These are phyloP conservation scores for Aplocera efformata DNA, from an alignment of 2,888 invertebrate species.

Conservation along the genomic window DNA sequence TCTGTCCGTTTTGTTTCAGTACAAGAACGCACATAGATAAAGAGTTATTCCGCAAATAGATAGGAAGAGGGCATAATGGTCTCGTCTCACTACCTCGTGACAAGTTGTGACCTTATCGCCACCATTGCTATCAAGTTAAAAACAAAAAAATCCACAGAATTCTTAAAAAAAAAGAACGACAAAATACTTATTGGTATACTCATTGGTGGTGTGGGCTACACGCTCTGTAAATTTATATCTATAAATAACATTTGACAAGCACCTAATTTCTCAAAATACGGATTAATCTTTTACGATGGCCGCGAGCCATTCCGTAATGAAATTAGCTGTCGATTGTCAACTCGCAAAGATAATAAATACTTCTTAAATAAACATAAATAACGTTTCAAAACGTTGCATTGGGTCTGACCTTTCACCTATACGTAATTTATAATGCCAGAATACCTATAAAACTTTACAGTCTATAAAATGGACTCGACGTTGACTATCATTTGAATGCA, in stretches of 20 bases:
- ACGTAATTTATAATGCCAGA: neutral
- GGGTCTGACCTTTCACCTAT: slow-evolving; percentile 35
- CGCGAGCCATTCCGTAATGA: slow-evolving; percentile 39
- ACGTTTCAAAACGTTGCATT: slow-evolving; percentile 29
- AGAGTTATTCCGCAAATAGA: too few species aligned
- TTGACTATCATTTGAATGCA: neutral
- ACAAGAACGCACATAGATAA: too few species aligned
- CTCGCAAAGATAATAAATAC: slow-evolving; percentile 33
- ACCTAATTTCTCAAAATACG: slow-evolving; percentile 32
- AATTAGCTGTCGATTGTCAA: slow-evolving; percentile 45
- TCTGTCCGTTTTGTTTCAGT: too few species aligned
- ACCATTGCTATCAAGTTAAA: too few species aligned
- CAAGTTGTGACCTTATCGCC: too few species aligned
- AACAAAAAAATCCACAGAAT: too few species aligned
- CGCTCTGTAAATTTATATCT: too few species aligned
- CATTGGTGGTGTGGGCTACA: too few species aligned
- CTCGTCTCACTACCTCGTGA: too few species aligned
- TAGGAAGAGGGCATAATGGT: too few species aligned
- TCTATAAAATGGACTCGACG: slow-evolving; percentile 5
- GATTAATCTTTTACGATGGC: slow-evolving; percentile 31
- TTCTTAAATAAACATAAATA: slow-evolving; percentile 39
- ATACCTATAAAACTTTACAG: slow-evolving; percentile 4
- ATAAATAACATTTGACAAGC: slow-evolving; percentile 7
- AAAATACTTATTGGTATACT: too few species aligned
- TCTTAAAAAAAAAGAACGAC: too few species aligned